Evolutionary conservation across 2,113 vertebrate genomes (phyloP).

Genomic region (Dipodomys stephensi): DNA sequence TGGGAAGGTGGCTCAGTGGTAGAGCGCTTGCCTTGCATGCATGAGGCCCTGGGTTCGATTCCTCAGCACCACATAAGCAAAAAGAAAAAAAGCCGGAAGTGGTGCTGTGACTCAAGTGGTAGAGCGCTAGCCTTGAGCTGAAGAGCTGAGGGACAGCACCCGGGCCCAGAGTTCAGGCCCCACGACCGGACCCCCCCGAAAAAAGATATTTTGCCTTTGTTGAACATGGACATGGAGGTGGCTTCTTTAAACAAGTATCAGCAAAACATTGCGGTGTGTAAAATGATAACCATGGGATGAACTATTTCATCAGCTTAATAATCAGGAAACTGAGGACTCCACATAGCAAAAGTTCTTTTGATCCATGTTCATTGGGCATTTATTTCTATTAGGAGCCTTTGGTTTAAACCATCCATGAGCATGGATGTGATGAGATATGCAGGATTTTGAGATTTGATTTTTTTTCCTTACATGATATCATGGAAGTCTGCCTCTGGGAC

Average conservation of each 20-base stretch:
- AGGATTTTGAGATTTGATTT: constrained; percentile 27
- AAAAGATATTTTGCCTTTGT: not conserved
- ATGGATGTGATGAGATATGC: not conserved
- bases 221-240: not conserved
- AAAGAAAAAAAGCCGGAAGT: no score
- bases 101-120: no score
- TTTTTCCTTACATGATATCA: not conserved
- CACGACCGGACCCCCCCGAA: no score
- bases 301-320: not conserved
- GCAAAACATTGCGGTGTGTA: not conserved
- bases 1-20: no score
- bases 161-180: no score
- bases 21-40: no score
- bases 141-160: no score
- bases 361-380: not conserved
- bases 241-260: not conserved
- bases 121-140: no score
- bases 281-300: not conserved
- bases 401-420: not conserved
- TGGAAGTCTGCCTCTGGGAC: not conserved
- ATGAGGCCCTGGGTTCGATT: no score
- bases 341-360: not conserved
- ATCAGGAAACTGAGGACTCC: not conserved
- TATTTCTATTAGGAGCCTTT: not conserved
- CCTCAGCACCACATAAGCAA: no score